Evolutionary conservation across 2,113 vertebrate genomes (phyloP).

Genomic region (Tenebrosternarchus preto): DNA sequence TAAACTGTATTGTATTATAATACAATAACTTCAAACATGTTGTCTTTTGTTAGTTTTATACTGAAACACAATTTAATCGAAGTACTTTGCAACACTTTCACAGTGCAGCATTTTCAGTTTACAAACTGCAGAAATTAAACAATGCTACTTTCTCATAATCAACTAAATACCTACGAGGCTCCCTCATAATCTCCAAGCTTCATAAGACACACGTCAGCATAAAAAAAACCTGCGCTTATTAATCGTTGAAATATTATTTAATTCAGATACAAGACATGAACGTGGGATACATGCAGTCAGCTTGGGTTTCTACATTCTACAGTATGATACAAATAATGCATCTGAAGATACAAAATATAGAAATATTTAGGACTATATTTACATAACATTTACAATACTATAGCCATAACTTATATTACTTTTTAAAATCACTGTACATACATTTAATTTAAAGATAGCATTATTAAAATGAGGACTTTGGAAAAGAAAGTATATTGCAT

Average conservation of each 20-base stretch:
- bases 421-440: constrained; percentile 72
- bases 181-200: no score
- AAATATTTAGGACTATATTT: constrained; percentile 99
- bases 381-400: constrained; percentile 92
- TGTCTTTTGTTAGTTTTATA: no score
- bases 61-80: no score
- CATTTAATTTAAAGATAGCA: constrained; percentile 70
- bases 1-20: no score
- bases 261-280: constrained; percentile 81
- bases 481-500: constrained; percentile 76
- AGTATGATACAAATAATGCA: constrained; percentile 82
- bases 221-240: constrained; percentile 35
- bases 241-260: constrained; percentile 76
- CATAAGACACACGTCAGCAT: neutral
- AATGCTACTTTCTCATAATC: no score
- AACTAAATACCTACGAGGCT: no score
- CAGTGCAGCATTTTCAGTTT: no score
- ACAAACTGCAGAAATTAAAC: no score
- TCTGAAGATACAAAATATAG: constrained; percentile 91
- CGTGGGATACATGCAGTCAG: constrained; percentile 80
- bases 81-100: no score
- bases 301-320: constrained; percentile 77
- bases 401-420: constrained; percentile 73
- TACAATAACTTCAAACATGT: no score
- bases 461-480: constrained; percentile 68